Conservation (phyloP, 30 jellyfish, hydroid and myxozoan species). For the Aurelia coerulea region DNA sequence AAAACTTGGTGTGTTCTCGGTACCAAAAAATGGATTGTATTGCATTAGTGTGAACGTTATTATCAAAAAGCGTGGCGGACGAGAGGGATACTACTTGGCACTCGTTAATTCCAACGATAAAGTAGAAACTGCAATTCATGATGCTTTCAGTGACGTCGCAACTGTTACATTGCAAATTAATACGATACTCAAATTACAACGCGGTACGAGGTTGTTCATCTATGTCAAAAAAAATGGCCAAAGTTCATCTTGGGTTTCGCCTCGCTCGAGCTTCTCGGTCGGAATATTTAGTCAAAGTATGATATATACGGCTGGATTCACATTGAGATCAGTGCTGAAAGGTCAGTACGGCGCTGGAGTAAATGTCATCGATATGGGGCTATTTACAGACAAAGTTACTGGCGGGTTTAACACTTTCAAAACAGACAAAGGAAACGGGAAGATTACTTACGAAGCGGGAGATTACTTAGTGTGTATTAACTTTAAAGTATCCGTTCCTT, state of each 20-base stretch:
- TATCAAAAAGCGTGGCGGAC: conserved; percentile 11
- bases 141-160: not conserved
- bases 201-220: conserved; percentile 18
- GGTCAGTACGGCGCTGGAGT: not conserved
- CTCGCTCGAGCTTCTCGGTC: conserved; percentile 35
- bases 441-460: not conserved
- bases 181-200: conserved; percentile 10
- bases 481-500: not conserved
- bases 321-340: not conserved
- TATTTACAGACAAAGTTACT: conserved; percentile 3
- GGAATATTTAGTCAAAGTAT: not conserved
- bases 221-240: conserved; percentile 1
- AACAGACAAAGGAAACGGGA: not conserved
- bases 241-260: not conserved
- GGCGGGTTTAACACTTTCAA: conserved; percentile 7
- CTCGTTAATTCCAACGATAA: conserved; percentile 14
- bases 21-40: conserved; percentile 38
- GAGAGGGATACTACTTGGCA: conserved; percentile 16
- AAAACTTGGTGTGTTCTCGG: conserved; percentile 57
- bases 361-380: not conserved
- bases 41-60: conserved; percentile 38
- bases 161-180: conserved; percentile 10
- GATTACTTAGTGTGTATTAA: conserved; percentile 7
- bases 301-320: conserved; percentile 7
- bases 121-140: not conserved